phyloP scores from a whole-genome alignment of 2,888 invertebrate genomes.

The Hypsopygia costalis region DNA sequence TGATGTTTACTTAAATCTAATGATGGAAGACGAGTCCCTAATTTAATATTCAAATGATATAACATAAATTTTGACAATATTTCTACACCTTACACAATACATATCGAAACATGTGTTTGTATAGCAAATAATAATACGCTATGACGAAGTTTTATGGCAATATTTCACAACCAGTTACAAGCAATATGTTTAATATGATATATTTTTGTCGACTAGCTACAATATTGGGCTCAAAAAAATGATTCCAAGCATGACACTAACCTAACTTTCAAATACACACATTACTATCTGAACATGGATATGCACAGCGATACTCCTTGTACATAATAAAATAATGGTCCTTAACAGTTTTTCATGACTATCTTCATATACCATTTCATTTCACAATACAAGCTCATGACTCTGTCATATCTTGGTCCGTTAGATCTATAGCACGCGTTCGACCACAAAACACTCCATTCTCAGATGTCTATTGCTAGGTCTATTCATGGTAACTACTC shows the following conservation, averaged over 20 bases:
- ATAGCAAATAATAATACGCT: constrained; percentile 10
- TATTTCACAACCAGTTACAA: constrained; percentile 18
- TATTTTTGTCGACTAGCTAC: no score
- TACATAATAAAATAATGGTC: background rate
- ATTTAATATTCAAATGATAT: constrained; percentile 29
- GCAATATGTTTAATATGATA: constrained; percentile 10
- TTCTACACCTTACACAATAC: constrained; percentile 9
- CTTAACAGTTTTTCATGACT: background rate
- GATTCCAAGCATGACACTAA: no score
- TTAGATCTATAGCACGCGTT: background rate
- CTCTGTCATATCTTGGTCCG: background rate
- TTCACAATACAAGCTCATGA: background rate
- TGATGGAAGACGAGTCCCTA: constrained; percentile 47
- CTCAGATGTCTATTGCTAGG: no score
- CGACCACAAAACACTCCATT: no score
- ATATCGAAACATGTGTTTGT: background rate
- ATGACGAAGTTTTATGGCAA: background rate
- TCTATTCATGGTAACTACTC: no score
- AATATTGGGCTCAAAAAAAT: no score
- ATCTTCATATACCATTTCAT: no score
- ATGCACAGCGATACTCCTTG: background rate
- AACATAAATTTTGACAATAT: constrained; percentile 16
- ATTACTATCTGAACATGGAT: background rate
- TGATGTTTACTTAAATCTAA: constrained; percentile 34
- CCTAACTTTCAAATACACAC: no score